Conservation (phyloP, 2,113 vertebrate genomes). For the Otocyon megalotis region DNA sequence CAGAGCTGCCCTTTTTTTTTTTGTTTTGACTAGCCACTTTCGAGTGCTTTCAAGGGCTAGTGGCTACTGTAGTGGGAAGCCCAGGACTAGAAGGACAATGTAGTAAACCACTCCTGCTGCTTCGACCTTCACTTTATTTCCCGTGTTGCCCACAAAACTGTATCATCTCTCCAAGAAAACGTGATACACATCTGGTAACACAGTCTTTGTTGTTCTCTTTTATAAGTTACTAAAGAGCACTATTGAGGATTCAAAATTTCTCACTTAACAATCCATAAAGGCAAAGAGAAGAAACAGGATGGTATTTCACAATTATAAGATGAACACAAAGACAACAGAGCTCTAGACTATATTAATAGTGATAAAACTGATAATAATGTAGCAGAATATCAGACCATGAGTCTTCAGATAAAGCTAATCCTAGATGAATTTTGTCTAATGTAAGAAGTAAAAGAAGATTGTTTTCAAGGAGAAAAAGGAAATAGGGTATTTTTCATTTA, state of each 20-base stretch:
- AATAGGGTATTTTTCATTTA: not conserved
- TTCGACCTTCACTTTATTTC: not conserved
- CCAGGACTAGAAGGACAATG: not conserved
- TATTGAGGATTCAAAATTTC: conserved; percentile 29
- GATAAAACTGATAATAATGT: not conserved
- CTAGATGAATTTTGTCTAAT: not conserved
- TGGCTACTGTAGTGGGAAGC: not conserved
- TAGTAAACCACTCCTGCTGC: not conserved
- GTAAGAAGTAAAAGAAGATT: not conserved
- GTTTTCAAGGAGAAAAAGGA: not conserved
- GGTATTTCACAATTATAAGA: not conserved
- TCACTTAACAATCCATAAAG: not conserved
- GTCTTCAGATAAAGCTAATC: conserved; percentile 5
- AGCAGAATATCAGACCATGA: not conserved
- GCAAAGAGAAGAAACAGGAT: not conserved
- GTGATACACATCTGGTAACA: conserved; percentile 8
- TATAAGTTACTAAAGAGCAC: not conserved
- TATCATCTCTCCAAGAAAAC: conserved; percentile 23
- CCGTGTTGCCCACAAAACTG: not conserved
- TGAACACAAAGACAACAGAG: not conserved
- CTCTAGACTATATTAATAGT: not conserved
- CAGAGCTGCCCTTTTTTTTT: not conserved
- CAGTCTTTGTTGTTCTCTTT: not conserved
- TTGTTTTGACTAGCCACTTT: not conserved
- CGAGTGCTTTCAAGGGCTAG: not conserved